Evolutionary conservation across 1,140 invertebrate genomes (phyloP).

Genomic region (Caenorhabditis brenneri): DNA sequence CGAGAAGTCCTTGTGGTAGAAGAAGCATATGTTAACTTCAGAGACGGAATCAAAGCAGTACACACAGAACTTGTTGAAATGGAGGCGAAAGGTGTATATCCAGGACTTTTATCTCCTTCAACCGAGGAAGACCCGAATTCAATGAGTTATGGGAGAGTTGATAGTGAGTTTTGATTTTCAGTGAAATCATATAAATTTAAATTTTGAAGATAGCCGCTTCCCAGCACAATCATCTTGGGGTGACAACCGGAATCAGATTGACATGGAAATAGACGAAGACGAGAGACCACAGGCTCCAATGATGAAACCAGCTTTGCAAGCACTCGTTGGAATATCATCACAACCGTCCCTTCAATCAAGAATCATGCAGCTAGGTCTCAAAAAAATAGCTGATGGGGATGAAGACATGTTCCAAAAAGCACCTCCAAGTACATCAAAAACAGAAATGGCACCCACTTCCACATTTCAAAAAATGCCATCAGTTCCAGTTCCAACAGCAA

Average conservation of each 20-base stretch:
- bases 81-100: slow-evolving; percentile 37
- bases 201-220: neutral
- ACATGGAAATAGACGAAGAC: slow-evolving; percentile 68
- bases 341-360: slow-evolving; percentile 1
- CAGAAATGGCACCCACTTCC: neutral
- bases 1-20: slow-evolving; percentile 63
- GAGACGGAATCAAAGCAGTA: slow-evolving; percentile 26
- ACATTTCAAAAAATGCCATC: neutral
- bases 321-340: slow-evolving; percentile 16
- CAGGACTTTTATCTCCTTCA: slow-evolving; percentile 22
- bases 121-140: neutral
- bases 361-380: slow-evolving; percentile 20
- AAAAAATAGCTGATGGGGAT: slow-evolving; percentile 13
- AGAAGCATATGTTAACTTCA: slow-evolving; percentile 54
- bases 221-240: neutral
- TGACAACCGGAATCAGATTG: slow-evolving; percentile 40
- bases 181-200: too few species aligned
- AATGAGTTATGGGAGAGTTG: neutral
- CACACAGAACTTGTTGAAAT: neutral
- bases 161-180: neutral
- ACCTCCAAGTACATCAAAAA: neutral
- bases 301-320: slow-evolving; percentile 17
- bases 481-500: too few species aligned
- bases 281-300: slow-evolving; percentile 49
- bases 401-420: slow-evolving; percentile 30